Evolutionary conservation across 1,140 invertebrate genomes (phyloP), one percentile per base, ranked within the genome.

Genomic region (Metaphire vulgaris): DNA sequence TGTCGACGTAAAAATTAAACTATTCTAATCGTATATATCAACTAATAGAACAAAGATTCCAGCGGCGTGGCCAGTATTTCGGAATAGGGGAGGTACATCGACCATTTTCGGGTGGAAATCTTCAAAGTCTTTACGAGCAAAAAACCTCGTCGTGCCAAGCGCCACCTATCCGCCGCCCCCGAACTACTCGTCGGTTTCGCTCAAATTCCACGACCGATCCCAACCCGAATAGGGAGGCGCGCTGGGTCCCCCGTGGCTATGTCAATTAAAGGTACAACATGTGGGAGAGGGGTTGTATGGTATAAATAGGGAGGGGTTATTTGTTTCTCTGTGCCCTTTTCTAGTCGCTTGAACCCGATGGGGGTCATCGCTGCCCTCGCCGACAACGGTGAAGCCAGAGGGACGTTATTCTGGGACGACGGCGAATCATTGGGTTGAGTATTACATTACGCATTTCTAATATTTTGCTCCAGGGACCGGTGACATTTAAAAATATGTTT

Each of bases 291-390:
- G 14, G n/a, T 65, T 67, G 30, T 67, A 67, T 28, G 2, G 26
- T 67, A 14, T 68, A 0, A 68, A 68, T 68, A 6, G 12, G 28
- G 0, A 14, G 28, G 14, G 21, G 28, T 68, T 29, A 15, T 68
- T 29, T 1, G 28, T n/a, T n/a, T n/a, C n/a, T n/a, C n/a, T n/a
- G n/a, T n/a, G n/a, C n/a, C n/a, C 41, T 21, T 12, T 56, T 76
- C 86, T 74, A 89, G 90, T 76, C 88, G 89, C 72, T 89, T 90
- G 67, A 86, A 88, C 74, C 85, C 87, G 67, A 85, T 91, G 76
- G 88, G 89, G 75, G 83, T 94, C 15, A 67, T 91, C 1, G 88
- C 90, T 2, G 89, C 89, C 0, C 84, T 90, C 0, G 88, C 90
- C 83, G 75, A 75, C 28, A 33, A 68, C n/a, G 33, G 72, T 1